These are phyloP conservation scores for Lycophotia porphyrea DNA, from an alignment of 2,888 invertebrate genomes.

Conservation along the genomic window DNA sequence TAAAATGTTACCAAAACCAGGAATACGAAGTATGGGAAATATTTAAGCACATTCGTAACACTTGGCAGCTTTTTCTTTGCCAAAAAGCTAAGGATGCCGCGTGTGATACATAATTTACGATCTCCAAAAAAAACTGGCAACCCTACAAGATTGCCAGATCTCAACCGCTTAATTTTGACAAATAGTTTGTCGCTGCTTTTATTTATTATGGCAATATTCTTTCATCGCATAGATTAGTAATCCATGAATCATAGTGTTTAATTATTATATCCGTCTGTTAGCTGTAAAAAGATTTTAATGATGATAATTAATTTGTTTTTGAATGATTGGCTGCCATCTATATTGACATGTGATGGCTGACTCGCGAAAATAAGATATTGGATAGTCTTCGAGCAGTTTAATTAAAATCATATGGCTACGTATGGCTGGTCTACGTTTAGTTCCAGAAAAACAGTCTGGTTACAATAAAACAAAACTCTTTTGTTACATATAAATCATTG, in stretches of 20 bases:
- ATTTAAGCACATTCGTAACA: slow-evolving; percentile 56
- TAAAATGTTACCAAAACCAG: slow-evolving; percentile 25
- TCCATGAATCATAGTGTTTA: slow-evolving; percentile 67
- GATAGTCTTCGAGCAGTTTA: background rate
- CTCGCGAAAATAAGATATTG: slow-evolving; percentile 15
- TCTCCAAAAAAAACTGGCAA: slow-evolving; percentile 61
- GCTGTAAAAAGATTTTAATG: slow-evolving; percentile 60
- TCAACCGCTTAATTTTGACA: slow-evolving; percentile 73
- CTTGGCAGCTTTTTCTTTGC: slow-evolving; percentile 61
- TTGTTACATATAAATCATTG: background rate
- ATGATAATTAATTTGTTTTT: slow-evolving; percentile 50
- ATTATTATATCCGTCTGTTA: slow-evolving; percentile 54
- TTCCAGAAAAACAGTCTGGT: background rate
- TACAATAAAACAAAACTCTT: background rate
- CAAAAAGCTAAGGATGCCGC: slow-evolving; percentile 59
- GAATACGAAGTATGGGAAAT: slow-evolving; percentile 43
- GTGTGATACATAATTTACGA: slow-evolving; percentile 63
- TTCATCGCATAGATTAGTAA: slow-evolving; percentile 65
- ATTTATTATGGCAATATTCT: slow-evolving; percentile 65
- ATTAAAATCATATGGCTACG: background rate
- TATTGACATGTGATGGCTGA: slow-evolving; percentile 9
- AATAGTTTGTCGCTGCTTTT: slow-evolving; percentile 65
- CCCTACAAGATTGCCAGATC: slow-evolving; percentile 62
- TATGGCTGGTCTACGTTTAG: background rate
- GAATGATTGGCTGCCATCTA: slow-evolving; percentile 50